Evolutionary conservation across 2,888 invertebrate genomes (phyloP), one percentile per base, ranked within the genome.

Genomic region (Lapara coniferarum): DNA sequence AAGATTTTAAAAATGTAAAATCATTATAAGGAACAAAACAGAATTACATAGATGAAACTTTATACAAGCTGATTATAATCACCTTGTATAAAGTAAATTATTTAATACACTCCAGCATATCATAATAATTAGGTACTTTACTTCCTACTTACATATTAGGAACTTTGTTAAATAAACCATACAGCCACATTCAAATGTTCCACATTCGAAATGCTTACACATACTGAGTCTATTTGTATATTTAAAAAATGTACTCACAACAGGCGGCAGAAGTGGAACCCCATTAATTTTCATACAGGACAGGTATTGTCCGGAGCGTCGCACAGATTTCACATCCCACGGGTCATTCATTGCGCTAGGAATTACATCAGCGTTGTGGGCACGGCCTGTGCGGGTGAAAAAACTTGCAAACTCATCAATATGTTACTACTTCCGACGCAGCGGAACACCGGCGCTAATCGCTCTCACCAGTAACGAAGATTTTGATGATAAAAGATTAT

Each of bases 251-350:
- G n/a, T 73, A 93, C 95, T 95, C 92, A 97, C 97, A 89, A 97
- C 88, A 66, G 97, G 97, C 68, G 97, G 97, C 73, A 97, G 94
- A 75, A 97, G 95, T 25, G 97, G 96, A 67, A 95, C 91, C 70
- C 97, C 97, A 87, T 96, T 95, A 76, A 97, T 94, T 93, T 95
- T 96, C 85, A 97, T 96, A 78, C 95, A 96, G 63, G 97, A 97
- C 69, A 95, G 89, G 81, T 95, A 96, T 71, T 91, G 90, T 68
- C 86, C 85, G 4, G 87, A 80, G 71, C 87, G 85, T 71, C 88
- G 86, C 79, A 92, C 91, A 51, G 88, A 90, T 77, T 93, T 93
- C 14, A 93, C 93, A 72, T 92, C 89, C 92, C 92, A 93, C 80
- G 92, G 92, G 76, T 93, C 93, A 77, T 93, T 87, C 94, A 94